Evolutionary conservation across 2,888 invertebrate genomes (phyloP).

Genomic region (Luffia ferchaultella): DNA sequence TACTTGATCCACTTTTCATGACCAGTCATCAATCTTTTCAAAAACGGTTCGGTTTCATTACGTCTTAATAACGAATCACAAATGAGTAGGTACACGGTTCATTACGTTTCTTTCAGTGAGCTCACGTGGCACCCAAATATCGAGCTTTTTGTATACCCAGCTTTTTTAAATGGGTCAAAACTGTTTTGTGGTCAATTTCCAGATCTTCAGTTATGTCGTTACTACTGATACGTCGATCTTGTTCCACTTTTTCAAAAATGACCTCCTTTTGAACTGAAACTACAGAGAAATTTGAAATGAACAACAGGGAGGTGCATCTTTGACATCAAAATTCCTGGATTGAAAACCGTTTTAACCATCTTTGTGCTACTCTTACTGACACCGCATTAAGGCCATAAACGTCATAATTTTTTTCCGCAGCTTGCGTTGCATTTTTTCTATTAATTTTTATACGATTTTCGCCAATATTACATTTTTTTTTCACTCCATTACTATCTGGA

Average conservation of each 20-base stretch:
- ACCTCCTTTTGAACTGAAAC: background rate
- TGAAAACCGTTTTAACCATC: background rate
- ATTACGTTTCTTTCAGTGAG: constrained; percentile 4
- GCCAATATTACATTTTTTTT: too few relatives aligned
- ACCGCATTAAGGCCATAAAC: background rate
- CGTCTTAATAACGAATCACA: constrained; percentile 6
- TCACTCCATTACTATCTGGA: too few relatives aligned
- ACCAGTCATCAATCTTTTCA: constrained; percentile 3
- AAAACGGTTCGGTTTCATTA: constrained; percentile 8
- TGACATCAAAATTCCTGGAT: background rate
- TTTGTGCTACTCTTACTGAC: background rate
- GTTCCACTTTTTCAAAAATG: background rate
- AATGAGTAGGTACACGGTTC: constrained; percentile 7
- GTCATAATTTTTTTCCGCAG: background rate
- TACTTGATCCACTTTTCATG: background rate
- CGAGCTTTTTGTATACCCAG: background rate
- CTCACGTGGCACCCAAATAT: background rate
- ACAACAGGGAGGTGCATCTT: background rate
- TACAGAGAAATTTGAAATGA: too few relatives aligned
- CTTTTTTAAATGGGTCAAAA: background rate
- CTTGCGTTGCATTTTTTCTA: background rate
- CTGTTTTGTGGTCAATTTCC: background rate
- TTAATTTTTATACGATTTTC: too few relatives aligned
- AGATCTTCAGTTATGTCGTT: background rate
- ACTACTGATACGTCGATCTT: background rate